Conservation (phyloP, 2,888 invertebrate species). For the Galerucella nymphaeae region DNA sequence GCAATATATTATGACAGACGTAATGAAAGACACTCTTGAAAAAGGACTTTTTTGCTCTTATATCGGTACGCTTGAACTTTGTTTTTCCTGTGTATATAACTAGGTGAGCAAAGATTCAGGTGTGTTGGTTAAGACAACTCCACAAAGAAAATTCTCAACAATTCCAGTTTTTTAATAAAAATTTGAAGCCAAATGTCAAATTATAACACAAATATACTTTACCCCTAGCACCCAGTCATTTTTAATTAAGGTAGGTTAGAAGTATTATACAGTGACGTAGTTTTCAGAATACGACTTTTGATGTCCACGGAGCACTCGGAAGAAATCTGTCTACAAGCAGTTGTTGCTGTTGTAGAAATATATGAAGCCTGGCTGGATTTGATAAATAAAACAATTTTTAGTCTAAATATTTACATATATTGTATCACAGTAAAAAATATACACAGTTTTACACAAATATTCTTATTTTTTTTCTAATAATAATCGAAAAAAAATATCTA, state of each 20-base stretch:
- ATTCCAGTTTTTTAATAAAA: too few species aligned
- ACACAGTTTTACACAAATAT: slow-evolving; percentile 53
- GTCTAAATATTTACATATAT: slow-evolving; percentile 55
- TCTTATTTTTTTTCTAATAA: slow-evolving; percentile 32
- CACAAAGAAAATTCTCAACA: background rate
- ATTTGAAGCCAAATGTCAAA: too few species aligned
- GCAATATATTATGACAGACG: too few species aligned
- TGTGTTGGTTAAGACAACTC: slow-evolving; percentile 72
- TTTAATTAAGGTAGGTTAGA: too few species aligned
- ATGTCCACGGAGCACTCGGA: too few species aligned
- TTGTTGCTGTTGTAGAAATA: too few species aligned
- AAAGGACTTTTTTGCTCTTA: slow-evolving; percentile 26
- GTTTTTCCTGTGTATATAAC: slow-evolving; percentile 79
- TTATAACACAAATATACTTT: too few species aligned
- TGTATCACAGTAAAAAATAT: slow-evolving; percentile 60
- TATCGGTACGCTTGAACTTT: slow-evolving; percentile 77
- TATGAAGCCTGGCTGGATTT: background rate
- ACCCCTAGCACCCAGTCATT: too few species aligned
- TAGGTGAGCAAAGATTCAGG: slow-evolving; percentile 93
- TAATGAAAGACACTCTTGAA: too few species aligned
- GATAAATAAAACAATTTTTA: slow-evolving; percentile 16
- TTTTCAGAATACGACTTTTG: too few species aligned
- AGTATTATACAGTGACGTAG: too few species aligned
- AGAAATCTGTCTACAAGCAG: too few species aligned
- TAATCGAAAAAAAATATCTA: slow-evolving; percentile 39